phyloP scores from a whole-genome alignment of 2,797 vertebrate genomes.

The Neosilurus hyrtlii region DNA sequence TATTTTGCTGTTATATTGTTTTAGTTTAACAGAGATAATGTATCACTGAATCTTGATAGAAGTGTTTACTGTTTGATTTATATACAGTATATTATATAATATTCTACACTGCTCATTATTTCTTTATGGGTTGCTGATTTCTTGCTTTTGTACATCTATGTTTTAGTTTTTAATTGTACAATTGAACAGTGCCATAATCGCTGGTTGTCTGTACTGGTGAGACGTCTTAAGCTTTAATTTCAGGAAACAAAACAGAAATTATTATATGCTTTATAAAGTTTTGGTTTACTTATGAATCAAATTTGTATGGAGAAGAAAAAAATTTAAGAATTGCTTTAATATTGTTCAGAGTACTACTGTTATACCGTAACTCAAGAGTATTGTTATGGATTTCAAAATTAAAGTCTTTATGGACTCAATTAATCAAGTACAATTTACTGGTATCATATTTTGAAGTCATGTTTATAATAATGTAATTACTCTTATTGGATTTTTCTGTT shows the following conservation, averaged over 20 bases:
- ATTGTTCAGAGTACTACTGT: slow-evolving; percentile 30
- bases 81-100: neutral
- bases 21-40: slow-evolving; percentile 25
- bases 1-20: slow-evolving; percentile 43
- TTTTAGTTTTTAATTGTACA: slow-evolving; percentile 24
- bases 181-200: slow-evolving; percentile 43
- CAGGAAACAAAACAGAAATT: slow-evolving; percentile 44
- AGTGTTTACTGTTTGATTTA: slow-evolving; percentile 30
- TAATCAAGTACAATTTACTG: neutral
- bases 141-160: slow-evolving; percentile 26
- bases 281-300: slow-evolving; percentile 37
- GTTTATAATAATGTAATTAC: neutral
- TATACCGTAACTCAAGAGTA: slow-evolving; percentile 32
- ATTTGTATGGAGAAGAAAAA: slow-evolving; percentile 37
- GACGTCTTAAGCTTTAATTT: slow-evolving; percentile 40
- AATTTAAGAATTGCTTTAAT: slow-evolving; percentile 37
- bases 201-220: slow-evolving; percentile 46
- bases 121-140: neutral
- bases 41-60: slow-evolving; percentile 15
- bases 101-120: slow-evolving; percentile 4
- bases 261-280: slow-evolving; percentile 21
- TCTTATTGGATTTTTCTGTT: neutral
- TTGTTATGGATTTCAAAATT: slow-evolving; percentile 40
- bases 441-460: neutral
- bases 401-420: slow-evolving; percentile 32